These are phyloP conservation scores for Grammomys surdaster DNA, from an alignment of 2,113 vertebrate genomes.

Conservation along the genomic window DNA sequence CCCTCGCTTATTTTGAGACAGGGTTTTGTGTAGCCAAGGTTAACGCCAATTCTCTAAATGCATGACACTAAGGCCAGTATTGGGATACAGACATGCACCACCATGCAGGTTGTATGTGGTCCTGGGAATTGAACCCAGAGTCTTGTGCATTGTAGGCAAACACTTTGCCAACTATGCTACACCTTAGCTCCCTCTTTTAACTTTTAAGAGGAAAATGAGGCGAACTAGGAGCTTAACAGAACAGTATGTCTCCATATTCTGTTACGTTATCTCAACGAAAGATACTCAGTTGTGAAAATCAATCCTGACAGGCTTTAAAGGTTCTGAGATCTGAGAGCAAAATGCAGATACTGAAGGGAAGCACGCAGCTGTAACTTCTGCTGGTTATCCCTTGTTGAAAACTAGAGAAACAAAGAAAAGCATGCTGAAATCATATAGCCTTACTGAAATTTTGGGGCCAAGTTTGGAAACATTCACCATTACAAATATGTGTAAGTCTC, in stretches of 20 bases:
- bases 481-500: constrained; percentile 8
- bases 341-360: background rate
- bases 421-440: background rate
- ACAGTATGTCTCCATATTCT: background rate
- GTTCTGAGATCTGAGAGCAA: background rate
- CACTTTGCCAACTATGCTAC: background rate
- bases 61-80: too few relatives aligned
- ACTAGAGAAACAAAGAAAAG: background rate
- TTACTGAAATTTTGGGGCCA: constrained; percentile 4
- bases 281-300: background rate
- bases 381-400: background rate
- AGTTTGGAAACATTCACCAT: constrained; percentile 21
- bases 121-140: background rate
- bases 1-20: background rate
- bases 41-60: background rate
- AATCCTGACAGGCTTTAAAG: background rate
- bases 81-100: background rate
- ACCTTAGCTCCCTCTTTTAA: constrained; percentile 58
- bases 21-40: background rate
- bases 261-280: background rate
- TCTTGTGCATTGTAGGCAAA: background rate
- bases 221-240: background rate
- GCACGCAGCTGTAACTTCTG: background rate
- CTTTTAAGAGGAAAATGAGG: constrained; percentile 85
- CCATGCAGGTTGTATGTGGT: background rate